phyloP scores from a whole-genome alignment of 2,113 vertebrate genomes.

The Bubo bubo region DNA sequence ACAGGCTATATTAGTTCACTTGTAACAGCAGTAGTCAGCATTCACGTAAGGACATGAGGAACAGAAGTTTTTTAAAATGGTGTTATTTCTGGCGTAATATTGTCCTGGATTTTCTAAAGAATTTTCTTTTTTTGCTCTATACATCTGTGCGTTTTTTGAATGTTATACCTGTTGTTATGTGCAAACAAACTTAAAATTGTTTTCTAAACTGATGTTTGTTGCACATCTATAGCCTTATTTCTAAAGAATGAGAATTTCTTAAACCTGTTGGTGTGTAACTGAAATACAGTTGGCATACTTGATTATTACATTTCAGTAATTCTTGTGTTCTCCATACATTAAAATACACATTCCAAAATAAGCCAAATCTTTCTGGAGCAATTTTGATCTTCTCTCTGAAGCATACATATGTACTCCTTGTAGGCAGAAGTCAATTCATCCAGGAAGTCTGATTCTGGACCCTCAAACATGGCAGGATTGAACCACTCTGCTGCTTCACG shows the following conservation, averaged over 20 bases:
- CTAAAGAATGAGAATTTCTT: background rate
- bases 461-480: conserved; percentile 19
- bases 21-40: background rate
- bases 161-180: background rate
- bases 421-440: conserved; percentile 79
- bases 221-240: background rate
- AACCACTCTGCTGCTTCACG: conserved; percentile 34
- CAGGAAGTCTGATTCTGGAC: conserved; percentile 67
- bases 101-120: background rate
- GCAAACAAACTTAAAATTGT: background rate
- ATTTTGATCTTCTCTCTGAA: background rate
- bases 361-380: background rate
- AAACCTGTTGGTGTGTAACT: background rate
- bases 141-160: background rate
- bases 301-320: background rate
- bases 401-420: background rate
- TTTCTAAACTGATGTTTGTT: background rate
- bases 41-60: background rate
- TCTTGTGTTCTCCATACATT: background rate
- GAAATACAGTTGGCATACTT: background rate
- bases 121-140: background rate
- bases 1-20: background rate
- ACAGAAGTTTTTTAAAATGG: background rate
- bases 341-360: background rate
- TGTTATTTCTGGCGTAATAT: background rate